Conservation (phyloP, 37 sponge, comb jelly and placozoan species). For the Crambe crambe region DNA sequence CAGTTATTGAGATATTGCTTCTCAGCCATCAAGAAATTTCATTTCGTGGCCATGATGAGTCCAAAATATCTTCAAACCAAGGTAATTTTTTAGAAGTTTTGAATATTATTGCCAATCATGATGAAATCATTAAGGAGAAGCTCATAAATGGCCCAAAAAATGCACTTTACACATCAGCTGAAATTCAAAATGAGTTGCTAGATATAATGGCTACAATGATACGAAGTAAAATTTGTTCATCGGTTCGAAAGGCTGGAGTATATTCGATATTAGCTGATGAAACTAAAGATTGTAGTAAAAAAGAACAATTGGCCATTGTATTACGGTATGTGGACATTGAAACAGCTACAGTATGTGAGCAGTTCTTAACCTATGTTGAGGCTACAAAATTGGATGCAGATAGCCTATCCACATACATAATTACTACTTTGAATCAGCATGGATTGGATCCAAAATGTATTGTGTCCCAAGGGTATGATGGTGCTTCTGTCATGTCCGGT, state of each 20-base stretch:
- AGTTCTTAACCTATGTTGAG: constrained; percentile 42
- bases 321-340: constrained; percentile 46
- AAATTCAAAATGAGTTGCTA: constrained; percentile 53
- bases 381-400: constrained; percentile 27
- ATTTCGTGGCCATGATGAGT: neutral
- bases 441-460: constrained; percentile 38
- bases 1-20: constrained; percentile 35
- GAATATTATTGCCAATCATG: constrained; percentile 58
- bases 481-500: constrained; percentile 62
- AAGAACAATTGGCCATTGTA: constrained; percentile 36
- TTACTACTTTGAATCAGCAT: constrained; percentile 13
- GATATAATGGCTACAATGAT: constrained; percentile 48
- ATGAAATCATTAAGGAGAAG: constrained; percentile 40
- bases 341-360: constrained; percentile 28
- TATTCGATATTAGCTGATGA: constrained; percentile 53
- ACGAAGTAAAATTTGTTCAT: constrained; percentile 9
- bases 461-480: constrained; percentile 67
- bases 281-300: constrained; percentile 48
- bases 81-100: constrained; percentile 17
- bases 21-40: constrained; percentile 14
- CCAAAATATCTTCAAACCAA: neutral
- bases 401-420: constrained; percentile 31
- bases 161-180: constrained; percentile 53
- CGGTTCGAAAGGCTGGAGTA: constrained; percentile 34
- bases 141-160: constrained; percentile 44